These are phyloP conservation scores for Gastrophryne carolinensis DNA, from an alignment of 2,797 vertebrate genomes.

Conservation along the genomic window DNA sequence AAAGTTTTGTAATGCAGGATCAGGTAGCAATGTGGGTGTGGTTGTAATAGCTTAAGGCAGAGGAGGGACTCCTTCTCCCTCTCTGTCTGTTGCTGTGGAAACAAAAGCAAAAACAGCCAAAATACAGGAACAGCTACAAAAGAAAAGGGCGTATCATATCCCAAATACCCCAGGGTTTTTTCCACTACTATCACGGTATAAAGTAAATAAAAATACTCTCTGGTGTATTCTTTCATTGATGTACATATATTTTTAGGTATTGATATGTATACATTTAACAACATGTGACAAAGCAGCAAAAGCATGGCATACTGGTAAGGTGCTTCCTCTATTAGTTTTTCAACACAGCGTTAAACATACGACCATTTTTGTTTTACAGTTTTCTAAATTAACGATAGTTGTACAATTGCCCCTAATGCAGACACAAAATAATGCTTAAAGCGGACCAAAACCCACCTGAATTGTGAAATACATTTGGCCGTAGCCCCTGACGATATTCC, in stretches of 20 bases:
- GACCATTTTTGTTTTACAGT: too few species aligned
- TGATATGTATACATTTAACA: too few species aligned
- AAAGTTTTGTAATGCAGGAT: not conserved
- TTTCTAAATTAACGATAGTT: too few species aligned
- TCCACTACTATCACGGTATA: not conserved
- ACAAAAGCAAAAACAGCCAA: slow-evolving; percentile 18
- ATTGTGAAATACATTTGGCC: too few species aligned
- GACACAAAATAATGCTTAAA: too few species aligned
- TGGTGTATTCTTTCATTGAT: not conserved
- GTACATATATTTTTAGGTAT: not conserved
- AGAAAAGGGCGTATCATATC: slow-evolving; percentile 10
- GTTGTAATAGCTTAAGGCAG: not conserved
- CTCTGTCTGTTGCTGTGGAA: slow-evolving; percentile 27
- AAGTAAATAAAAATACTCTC: not conserved
- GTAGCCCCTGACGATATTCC: too few species aligned
- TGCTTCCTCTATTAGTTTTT: too few species aligned
- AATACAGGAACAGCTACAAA: slow-evolving; percentile 22
- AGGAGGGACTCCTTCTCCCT: not conserved
- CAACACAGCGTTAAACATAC: too few species aligned
- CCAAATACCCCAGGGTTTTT: slow-evolving; percentile 3
- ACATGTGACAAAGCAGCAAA: too few species aligned
- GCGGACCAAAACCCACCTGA: too few species aligned
- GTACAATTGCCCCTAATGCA: too few species aligned
- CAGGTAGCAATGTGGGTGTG: slow-evolving; percentile 14
- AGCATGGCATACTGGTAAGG: too few species aligned